phyloP scores from a whole-genome alignment of 1,140 invertebrate genomes.

The Ptiloglossa arizonensis region DNA sequence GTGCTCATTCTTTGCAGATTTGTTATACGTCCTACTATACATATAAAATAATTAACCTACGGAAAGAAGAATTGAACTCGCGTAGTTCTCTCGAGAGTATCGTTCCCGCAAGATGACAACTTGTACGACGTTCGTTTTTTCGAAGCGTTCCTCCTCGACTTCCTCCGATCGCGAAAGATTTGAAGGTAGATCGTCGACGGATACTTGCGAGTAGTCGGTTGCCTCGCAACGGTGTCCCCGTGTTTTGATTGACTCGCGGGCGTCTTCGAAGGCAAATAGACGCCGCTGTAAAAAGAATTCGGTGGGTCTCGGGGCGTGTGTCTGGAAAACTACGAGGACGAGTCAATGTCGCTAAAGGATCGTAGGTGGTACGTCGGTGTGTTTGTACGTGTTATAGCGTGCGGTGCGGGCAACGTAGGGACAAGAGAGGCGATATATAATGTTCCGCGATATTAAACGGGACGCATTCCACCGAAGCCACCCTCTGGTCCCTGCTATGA shows the following conservation, averaged over 20 bases:
- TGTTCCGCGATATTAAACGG: slow-evolving; percentile 83
- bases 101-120: no score
- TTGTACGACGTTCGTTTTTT: no score
- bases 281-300: slow-evolving; percentile 30
- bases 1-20: no score
- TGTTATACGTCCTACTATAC: no score
- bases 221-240: background rate
- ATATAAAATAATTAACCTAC: no score
- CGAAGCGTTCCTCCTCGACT: no score
- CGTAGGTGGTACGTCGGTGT: slow-evolving; percentile 33
- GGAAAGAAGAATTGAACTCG: no score
- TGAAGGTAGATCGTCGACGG: no score
- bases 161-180: no score
- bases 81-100: no score
- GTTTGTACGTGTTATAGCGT: slow-evolving; percentile 58
- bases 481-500: slow-evolving; percentile 77
- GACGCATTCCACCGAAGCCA: slow-evolving; percentile 81
- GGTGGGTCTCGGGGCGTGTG: slow-evolving; percentile 16
- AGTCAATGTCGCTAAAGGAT: slow-evolving; percentile 44
- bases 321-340: slow-evolving; percentile 46
- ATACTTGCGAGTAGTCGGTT: background rate
- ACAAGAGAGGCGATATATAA: slow-evolving; percentile 81
- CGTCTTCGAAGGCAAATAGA: slow-evolving; percentile 14
- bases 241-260: background rate
- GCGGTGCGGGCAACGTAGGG: slow-evolving; percentile 67